These are phyloP conservation scores for Porites divaricata DNA, from an alignment of 92 coral and sea anemone species.

Conservation along the genomic window DNA sequence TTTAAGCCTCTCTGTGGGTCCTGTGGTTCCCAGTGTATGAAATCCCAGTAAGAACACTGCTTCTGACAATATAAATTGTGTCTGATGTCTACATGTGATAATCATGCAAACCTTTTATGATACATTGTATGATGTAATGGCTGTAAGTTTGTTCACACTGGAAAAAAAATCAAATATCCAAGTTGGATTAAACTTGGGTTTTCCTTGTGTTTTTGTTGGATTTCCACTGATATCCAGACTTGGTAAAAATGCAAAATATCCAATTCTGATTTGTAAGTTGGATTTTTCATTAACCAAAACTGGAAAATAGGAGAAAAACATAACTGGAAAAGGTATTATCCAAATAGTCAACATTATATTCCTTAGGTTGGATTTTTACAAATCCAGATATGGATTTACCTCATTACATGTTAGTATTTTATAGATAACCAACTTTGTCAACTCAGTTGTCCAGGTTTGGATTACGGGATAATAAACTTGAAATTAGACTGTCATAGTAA, in stretches of 20 bases:
- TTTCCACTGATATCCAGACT: slow-evolving; percentile 36
- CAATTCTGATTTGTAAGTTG: slow-evolving; percentile 36
- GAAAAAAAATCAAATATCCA: slow-evolving; percentile 46
- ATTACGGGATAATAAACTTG: slow-evolving; percentile 35
- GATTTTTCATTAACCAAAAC: slow-evolving; percentile 41
- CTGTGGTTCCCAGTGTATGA: no score
- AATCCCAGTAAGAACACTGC: no score
- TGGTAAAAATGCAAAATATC: slow-evolving; percentile 52
- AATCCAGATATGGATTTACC: slow-evolving; percentile 50
- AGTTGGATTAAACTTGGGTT: slow-evolving; percentile 51
- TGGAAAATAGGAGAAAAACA: slow-evolving; percentile 47
- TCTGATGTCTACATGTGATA: no score
- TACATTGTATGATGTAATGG: no score
- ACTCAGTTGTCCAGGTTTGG: slow-evolving; percentile 34
- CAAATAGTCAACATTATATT: slow-evolving; percentile 27
- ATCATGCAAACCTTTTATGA: no score
- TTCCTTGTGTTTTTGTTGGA: slow-evolving; percentile 33
- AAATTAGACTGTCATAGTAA: slow-evolving; percentile 33
- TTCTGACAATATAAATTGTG: no score
- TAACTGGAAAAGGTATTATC: slow-evolving; percentile 35
- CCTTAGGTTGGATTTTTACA: slow-evolving; percentile 20
- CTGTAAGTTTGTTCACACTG: no score
- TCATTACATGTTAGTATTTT: slow-evolving; percentile 31
- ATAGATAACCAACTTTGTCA: slow-evolving; percentile 5
- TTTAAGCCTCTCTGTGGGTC: no score